A percentile compares a stretch with the other conserved stretches of the same genome.
These are phyloP conservation scores for Thunnus thynnus DNA, from an alignment of 2,113 vertebrate species.

Conservation along the genomic window DNA sequence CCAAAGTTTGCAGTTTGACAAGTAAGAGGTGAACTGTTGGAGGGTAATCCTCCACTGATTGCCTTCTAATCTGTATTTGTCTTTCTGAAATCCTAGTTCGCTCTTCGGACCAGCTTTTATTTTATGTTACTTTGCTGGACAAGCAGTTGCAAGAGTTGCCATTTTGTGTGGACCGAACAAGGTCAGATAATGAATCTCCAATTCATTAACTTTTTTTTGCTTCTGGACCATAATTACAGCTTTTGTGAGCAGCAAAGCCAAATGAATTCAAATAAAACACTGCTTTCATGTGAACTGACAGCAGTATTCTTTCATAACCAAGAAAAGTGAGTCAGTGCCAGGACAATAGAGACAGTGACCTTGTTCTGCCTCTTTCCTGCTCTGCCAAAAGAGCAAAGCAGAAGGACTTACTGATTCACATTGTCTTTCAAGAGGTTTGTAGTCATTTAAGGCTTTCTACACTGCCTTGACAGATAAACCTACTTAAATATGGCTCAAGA, in stretches of 20 bases:
- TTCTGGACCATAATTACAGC: not conserved
- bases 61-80: not conserved
- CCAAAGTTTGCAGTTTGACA: no score
- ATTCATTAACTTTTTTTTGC: not conserved
- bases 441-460: not conserved
- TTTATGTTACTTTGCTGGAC: not conserved
- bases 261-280: slow-evolving; percentile 10
- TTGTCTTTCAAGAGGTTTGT: slow-evolving; percentile 5
- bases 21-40: no score
- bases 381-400: slow-evolving; percentile 1
- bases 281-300: not conserved
- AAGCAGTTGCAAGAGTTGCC: not conserved
- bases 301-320: not conserved
- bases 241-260: not conserved
- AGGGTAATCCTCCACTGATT: not conserved
- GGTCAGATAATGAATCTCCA: slow-evolving; percentile 1
- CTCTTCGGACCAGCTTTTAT: not conserved
- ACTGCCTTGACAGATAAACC: slow-evolving; percentile 6
- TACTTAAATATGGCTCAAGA: not conserved
- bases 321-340: slow-evolving; percentile 9
- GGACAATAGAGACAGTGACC: slow-evolving; percentile 20
- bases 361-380: not conserved
- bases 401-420: not conserved
- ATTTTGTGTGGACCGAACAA: not conserved
- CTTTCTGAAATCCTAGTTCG: not conserved